A percentile compares a stretch with the other conserved stretches of the same genome.
Conservation (phyloP, 2,888 invertebrate genomes). For the Cephus nigrinus region DNA sequence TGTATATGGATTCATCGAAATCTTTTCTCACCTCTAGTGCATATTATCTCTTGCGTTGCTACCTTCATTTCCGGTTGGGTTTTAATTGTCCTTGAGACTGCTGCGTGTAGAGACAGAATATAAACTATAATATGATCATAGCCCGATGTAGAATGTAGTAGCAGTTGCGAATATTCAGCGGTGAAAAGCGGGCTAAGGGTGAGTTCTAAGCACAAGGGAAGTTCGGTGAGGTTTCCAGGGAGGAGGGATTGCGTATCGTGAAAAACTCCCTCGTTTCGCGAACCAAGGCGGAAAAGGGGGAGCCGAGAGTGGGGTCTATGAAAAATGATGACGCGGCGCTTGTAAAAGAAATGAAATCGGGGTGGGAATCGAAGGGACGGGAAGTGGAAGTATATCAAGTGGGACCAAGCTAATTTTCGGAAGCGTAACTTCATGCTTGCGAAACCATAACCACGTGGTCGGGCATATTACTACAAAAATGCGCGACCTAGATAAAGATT, state of each 20-base stretch:
- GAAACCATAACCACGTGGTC: neutral
- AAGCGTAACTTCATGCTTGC: neutral
- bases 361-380: slow-evolving; percentile 27
- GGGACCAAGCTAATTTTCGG: slow-evolving; percentile 14
- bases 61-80: neutral
- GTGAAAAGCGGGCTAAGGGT: neutral
- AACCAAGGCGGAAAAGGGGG: slow-evolving; percentile 4
- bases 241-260: neutral
- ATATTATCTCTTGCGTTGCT: neutral
- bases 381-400: slow-evolving; percentile 6
- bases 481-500: neutral
- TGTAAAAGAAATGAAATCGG: slow-evolving; percentile 64
- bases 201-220: neutral
- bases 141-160: neutral
- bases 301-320: slow-evolving; percentile 45
- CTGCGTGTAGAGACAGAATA: neutral
- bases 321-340: slow-evolving; percentile 65
- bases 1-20: neutral
- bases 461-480: neutral
- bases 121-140: neutral
- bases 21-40: neutral
- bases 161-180: neutral
- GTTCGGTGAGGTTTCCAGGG: neutral
- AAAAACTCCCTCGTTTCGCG: slow-evolving; percentile 1
- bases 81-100: neutral